A percentile compares a stretch with the other conserved stretches of the same genome.
phyloP scores from a whole-genome alignment of 2,888 invertebrate genomes.

The Acanthacorydalis orientalis region DNA sequence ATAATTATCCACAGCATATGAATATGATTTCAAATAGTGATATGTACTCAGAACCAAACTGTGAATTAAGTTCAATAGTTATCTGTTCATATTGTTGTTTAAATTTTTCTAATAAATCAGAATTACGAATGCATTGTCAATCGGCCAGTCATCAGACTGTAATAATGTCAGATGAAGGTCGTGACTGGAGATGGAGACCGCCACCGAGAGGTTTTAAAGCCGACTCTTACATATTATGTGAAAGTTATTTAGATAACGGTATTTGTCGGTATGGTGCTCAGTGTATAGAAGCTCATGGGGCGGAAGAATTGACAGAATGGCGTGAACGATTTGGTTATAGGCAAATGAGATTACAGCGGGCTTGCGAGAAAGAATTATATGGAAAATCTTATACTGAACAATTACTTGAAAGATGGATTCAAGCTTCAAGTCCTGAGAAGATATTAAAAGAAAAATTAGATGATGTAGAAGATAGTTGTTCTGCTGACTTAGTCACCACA shows the following conservation, averaged over 20 bases:
- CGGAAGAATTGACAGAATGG: constrained; percentile 57
- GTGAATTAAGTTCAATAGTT: background rate
- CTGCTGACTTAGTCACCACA: constrained; percentile 39
- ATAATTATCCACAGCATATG: background rate
- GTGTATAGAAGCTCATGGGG: constrained; percentile 58
- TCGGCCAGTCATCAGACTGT: constrained; percentile 45
- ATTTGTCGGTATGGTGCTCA: constrained; percentile 50
- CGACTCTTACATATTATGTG: constrained; percentile 46
- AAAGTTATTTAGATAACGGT: constrained; percentile 35
- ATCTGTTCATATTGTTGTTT: constrained; percentile 40
- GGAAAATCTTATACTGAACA: constrained; percentile 41
- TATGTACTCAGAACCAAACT: background rate
- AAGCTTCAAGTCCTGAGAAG: constrained; percentile 40
- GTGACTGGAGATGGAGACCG: constrained; percentile 48
- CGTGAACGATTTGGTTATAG: constrained; percentile 51
- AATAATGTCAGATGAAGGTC: constrained; percentile 53
- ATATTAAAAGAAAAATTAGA: constrained; percentile 44
- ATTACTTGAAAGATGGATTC: constrained; percentile 44
- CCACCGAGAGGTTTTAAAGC: constrained; percentile 50
- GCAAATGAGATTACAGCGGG: constrained; percentile 40
- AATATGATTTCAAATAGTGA: too few relatives aligned
- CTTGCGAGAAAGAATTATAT: constrained; percentile 49
- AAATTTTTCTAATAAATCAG: constrained; percentile 32
- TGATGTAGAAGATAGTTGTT: constrained; percentile 37
- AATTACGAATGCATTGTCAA: constrained; percentile 39